phyloP scores from a whole-genome alignment of 2,888 invertebrate genomes.

The Therioaphis trifolii region DNA sequence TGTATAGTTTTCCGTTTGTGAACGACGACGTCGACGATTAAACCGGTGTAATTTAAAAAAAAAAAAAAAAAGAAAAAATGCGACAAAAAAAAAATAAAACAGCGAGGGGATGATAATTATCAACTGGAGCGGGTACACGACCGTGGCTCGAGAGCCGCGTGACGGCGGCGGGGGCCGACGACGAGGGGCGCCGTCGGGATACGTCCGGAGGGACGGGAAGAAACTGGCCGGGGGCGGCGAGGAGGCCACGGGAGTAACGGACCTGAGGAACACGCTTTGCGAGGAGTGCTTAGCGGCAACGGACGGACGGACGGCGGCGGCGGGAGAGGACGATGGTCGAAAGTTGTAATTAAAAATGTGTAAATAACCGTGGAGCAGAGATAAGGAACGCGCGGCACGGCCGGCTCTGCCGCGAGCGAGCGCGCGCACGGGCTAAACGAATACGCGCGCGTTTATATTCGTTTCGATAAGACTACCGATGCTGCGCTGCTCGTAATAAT shows the following conservation, averaged over 20 bases:
- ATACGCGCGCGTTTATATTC: slow-evolving; percentile 58
- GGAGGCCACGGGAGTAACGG: no score
- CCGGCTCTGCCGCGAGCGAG: slow-evolving; percentile 10
- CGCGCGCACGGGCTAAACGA: slow-evolving; percentile 39
- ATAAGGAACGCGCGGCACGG: slow-evolving; percentile 46
- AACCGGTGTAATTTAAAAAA: slow-evolving; percentile 37
- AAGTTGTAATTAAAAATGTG: slow-evolving; percentile 63
- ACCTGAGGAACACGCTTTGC: no score
- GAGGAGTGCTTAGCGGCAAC: no score
- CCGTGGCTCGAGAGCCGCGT: background rate
- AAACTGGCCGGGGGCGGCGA: no score
- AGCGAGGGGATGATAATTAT: slow-evolving; percentile 51
- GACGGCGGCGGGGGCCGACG: background rate
- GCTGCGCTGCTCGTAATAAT: slow-evolving; percentile 33
- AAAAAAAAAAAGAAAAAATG: slow-evolving; percentile 1
- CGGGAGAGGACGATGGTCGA: slow-evolving; percentile 44
- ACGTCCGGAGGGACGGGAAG: no score
- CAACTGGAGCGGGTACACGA: no score
- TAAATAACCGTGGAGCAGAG: slow-evolving; percentile 59
- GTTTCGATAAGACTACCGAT: slow-evolving; percentile 62
- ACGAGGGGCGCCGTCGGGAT: no score
- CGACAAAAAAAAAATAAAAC: background rate
- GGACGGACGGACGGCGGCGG: background rate
- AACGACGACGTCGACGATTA: background rate
- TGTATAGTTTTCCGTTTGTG: slow-evolving; percentile 10